Evolutionary conservation across 1,140 invertebrate species (phyloP).

Genomic region (Heliconius hewitsoni): DNA sequence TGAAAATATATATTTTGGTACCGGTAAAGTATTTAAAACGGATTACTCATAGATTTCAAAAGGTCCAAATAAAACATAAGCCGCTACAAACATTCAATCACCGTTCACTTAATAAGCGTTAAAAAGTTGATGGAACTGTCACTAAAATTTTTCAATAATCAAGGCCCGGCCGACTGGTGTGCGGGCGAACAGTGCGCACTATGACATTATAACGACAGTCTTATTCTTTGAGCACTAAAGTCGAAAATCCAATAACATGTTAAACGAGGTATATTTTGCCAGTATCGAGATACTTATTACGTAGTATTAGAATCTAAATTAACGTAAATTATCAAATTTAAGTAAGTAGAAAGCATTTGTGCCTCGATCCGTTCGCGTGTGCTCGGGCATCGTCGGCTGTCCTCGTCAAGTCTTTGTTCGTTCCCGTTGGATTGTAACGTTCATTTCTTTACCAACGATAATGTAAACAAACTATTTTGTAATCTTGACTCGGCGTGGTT

Average conservation of each 20-base stretch:
- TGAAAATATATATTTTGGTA: neutral
- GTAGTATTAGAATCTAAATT: slow-evolving; percentile 27
- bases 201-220: neutral
- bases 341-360: slow-evolving; percentile 19
- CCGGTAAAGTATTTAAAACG: neutral
- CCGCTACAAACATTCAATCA: slow-evolving; percentile 19
- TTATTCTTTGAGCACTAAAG: neutral
- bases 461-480: slow-evolving; percentile 49
- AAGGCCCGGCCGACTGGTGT: slow-evolving; percentile 38
- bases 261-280: neutral
- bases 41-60: neutral
- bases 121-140: slow-evolving; percentile 46
- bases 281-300: slow-evolving; percentile 16
- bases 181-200: slow-evolving; percentile 22
- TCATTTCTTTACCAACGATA: slow-evolving; percentile 41
- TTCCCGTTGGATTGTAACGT: slow-evolving; percentile 42
- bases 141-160: slow-evolving; percentile 48
- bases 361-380: slow-evolving; percentile 29
- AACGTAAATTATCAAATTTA: slow-evolving; percentile 6
- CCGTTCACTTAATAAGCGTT: slow-evolving; percentile 34
- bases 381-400: slow-evolving; percentile 37
- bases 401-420: slow-evolving; percentile 47
- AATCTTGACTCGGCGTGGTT: slow-evolving; percentile 43
- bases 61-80: neutral
- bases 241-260: neutral